Conservation (phyloP, 2,888 invertebrate genomes). For the Argyresthia goedartella region DNA sequence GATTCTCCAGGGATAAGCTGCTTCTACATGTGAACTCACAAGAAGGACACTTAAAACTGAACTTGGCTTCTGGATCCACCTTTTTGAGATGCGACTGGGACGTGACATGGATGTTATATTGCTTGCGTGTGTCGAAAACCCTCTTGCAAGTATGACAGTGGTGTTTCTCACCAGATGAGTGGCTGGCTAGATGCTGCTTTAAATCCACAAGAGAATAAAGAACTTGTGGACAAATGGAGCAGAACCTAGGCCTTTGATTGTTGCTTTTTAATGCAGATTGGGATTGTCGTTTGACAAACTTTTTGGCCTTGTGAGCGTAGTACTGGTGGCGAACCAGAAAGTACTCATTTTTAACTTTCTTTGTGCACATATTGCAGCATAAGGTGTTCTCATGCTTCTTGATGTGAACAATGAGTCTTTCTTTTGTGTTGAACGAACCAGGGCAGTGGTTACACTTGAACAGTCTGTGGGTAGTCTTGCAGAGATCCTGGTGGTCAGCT, state of each 20-base stretch:
- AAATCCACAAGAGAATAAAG: constrained; percentile 29
- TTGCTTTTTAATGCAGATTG: constrained; percentile 27
- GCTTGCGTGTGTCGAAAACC: constrained; percentile 17
- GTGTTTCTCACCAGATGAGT: constrained; percentile 20
- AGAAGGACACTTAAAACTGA: not conserved
- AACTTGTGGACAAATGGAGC: constrained; percentile 30
- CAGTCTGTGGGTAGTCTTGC: constrained; percentile 20
- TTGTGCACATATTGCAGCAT: not conserved
- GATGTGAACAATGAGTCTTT: not conserved
- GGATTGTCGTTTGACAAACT: not conserved
- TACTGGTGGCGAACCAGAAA: not conserved
- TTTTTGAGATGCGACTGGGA: constrained; percentile 6
- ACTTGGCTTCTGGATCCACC: constrained; percentile 3
- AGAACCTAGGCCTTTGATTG: constrained; percentile 27
- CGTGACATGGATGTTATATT: constrained; percentile 8
- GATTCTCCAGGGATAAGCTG: not conserved
- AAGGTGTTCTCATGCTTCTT: not conserved
- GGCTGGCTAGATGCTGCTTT: constrained; percentile 25
- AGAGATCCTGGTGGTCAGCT: constrained; percentile 22
- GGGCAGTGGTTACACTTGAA: constrained; percentile 24
- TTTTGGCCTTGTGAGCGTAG: not conserved
- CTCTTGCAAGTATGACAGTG: constrained; percentile 32
- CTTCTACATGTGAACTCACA: constrained; percentile 1
- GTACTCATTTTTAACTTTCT: not conserved
- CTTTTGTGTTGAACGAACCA: constrained; percentile 27